Evolutionary conservation across 1,140 invertebrate species (phyloP).

Genomic region (Lepidurus packardi): DNA sequence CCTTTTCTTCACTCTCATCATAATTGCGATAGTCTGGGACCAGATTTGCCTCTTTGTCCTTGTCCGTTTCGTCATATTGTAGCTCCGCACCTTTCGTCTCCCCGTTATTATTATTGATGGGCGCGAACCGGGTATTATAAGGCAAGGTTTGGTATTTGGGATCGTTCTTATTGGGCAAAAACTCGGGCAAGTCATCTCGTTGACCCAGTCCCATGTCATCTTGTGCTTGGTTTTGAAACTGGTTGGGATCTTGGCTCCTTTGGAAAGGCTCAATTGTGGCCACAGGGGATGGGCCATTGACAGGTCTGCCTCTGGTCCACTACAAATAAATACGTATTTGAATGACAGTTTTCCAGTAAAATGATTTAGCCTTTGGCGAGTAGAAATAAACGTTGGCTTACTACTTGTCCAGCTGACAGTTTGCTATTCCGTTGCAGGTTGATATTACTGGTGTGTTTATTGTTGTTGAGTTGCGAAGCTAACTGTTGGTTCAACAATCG

Average conservation of each 20-base stretch:
- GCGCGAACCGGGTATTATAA: slow-evolving; percentile 58
- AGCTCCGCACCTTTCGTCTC: slow-evolving; percentile 26
- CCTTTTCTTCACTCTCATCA: not conserved
- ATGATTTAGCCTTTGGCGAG: too few species aligned
- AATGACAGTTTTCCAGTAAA: too few species aligned
- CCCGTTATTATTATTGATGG: slow-evolving; percentile 33
- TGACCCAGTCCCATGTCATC: slow-evolving; percentile 30
- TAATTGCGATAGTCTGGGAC: not conserved
- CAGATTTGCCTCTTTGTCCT: not conserved
- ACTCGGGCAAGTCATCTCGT: slow-evolving; percentile 42
- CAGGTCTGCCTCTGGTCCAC: slow-evolving; percentile 2
- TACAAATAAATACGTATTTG: slow-evolving; percentile 19
- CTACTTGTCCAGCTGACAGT: not conserved
- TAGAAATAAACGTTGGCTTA: not conserved
- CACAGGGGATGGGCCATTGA: not conserved
- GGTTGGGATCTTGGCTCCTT: slow-evolving; percentile 42
- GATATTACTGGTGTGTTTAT: slow-evolving; percentile 24
- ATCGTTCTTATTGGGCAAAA: slow-evolving; percentile 71
- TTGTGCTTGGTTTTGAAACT: slow-evolving; percentile 42
- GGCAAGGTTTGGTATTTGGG: slow-evolving; percentile 90
- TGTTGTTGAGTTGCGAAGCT: slow-evolving; percentile 60
- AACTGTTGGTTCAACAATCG: slow-evolving; percentile 77
- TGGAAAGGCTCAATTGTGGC: slow-evolving; percentile 86
- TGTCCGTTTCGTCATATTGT: not conserved
- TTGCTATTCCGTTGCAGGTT: slow-evolving; percentile 5